phyloP scores from a whole-genome alignment of 1,140 invertebrate species.

The Belonocnema kinseyi region DNA sequence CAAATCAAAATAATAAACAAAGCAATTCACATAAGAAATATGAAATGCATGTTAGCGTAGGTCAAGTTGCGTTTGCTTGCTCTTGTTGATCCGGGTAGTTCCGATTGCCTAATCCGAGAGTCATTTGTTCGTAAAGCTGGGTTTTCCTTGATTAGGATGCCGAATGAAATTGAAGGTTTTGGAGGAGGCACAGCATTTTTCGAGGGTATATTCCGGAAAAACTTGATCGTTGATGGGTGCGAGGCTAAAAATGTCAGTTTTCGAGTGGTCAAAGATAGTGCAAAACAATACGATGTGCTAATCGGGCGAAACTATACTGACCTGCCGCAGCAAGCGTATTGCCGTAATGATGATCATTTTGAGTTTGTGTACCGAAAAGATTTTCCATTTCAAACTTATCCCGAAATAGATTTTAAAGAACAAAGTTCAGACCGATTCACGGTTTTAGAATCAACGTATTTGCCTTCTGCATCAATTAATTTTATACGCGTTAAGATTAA shows the following conservation, averaged over 20 bases:
- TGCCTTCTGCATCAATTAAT: neutral
- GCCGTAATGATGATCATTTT: neutral
- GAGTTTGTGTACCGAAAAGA: too few relatives aligned
- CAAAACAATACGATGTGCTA: constrained; percentile 19
- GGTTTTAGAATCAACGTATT: neutral
- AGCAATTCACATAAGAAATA: constrained; percentile 10
- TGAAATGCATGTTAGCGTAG: too few relatives aligned
- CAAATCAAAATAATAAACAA: neutral
- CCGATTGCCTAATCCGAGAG: too few relatives aligned
- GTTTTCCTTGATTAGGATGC: neutral
- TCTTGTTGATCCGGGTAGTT: too few relatives aligned
- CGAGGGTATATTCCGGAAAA: neutral
- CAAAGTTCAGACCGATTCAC: neutral
- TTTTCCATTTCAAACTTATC: constrained; percentile 1
- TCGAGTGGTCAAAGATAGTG: too few relatives aligned
- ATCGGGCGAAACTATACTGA: constrained; percentile 33
- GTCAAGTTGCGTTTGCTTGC: too few relatives aligned
- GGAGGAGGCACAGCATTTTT: neutral
- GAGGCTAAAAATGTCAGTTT: too few relatives aligned
- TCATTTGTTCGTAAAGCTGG: too few relatives aligned
- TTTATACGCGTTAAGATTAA: neutral
- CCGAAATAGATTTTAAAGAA: neutral
- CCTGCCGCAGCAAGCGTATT: constrained; percentile 17
- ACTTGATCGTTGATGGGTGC: constrained; percentile 8
- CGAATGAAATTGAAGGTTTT: constrained; percentile 21